Evolutionary conservation across 2,113 vertebrate genomes (phyloP).

Genomic region (Phrynosoma blainvillii): DNA sequence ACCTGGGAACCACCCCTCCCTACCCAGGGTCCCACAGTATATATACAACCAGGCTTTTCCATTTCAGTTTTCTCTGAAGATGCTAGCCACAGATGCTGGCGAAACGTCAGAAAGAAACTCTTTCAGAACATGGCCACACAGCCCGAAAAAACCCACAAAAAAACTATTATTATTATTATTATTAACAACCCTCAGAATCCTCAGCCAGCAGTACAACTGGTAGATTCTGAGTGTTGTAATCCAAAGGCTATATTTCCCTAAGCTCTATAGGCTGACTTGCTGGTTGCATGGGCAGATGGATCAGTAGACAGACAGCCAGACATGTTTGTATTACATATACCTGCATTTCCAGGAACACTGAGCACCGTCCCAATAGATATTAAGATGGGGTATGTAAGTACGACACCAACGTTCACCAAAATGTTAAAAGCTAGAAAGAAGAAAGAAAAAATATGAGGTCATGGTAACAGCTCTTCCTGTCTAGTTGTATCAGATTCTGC

Average conservation of each 20-base stretch:
- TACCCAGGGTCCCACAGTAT: too few relatives aligned
- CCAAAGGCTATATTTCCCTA: neutral
- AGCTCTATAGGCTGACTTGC: too few relatives aligned
- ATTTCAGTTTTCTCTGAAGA: too few relatives aligned
- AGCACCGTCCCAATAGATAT: slow-evolving; percentile 98
- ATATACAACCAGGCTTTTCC: too few relatives aligned
- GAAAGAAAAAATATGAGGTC: neutral
- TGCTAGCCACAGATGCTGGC: too few relatives aligned
- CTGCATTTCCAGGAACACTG: slow-evolving; percentile 97
- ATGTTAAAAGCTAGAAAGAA: slow-evolving; percentile 90
- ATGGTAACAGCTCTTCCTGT: neutral
- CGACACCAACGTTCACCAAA: slow-evolving; percentile 94
- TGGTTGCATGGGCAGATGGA: neutral
- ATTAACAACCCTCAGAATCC: too few relatives aligned
- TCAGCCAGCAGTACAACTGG: too few relatives aligned
- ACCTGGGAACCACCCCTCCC: too few relatives aligned
- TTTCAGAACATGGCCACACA: too few relatives aligned
- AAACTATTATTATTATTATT: too few relatives aligned
- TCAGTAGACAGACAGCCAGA: neutral
- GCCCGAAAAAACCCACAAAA: too few relatives aligned
- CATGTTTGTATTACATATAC: slow-evolving; percentile 59
- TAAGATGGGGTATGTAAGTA: slow-evolving; percentile 96
- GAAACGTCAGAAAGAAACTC: too few relatives aligned
- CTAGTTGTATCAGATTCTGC: neutral
- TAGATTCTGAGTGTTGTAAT: neutral